Base-by-base conservation (phyloP, 2,113 vertebrate genomes). In the Cebus imitator region DNA sequence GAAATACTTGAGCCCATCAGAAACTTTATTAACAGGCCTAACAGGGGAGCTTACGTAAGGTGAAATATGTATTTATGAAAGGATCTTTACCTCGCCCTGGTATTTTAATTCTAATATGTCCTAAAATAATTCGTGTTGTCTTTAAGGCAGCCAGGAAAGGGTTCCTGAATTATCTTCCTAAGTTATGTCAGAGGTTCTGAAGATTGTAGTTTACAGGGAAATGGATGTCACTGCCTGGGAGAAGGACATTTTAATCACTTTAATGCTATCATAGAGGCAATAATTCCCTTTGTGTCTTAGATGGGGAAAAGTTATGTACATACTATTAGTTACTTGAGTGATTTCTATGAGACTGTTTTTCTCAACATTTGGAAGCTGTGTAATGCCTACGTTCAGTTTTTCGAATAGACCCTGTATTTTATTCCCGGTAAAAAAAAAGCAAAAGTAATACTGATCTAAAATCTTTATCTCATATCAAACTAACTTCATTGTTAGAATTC, bases 161-260 rank as follows among this genome's bases (percentile, higher is more conserved):
- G 66, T 40, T 79, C 50, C 61, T 52, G 37, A 79, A 23, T 81
- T 78, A 45, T 88, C 82, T 94, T 81, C 66, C 43, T 72, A 35
- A 76, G 87, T 91, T 35, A 73, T 0, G 5, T 76, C 73, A 35
- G 83, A 37, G 3, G 37, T 14, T 76, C 72, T 72, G 32, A 23
- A 55, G 45, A 64, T 55, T 37, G 32, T 91, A 35, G 37, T 86
- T 89, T 78, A 78, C 5, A 23, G 73, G 70, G 61, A 94, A 84
- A 14, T 58, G 91, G 43, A 43, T 83, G 98, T 98, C 98, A 96
- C 85, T 94, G 96, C 97, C 98, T 88, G 87, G 96, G 98, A 98
- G 97, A 97, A 98, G 97, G 98, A 97, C 97, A 40, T 98, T 98
- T 98, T 98, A 98, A 97, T 98, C 98, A 97, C 95, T 95, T 98